A percentile compares a stretch with the other conserved stretches of the same genome.
These are phyloP conservation scores for Morone saxatilis DNA, from an alignment of 2,113 vertebrate species.

Conservation along the genomic window DNA sequence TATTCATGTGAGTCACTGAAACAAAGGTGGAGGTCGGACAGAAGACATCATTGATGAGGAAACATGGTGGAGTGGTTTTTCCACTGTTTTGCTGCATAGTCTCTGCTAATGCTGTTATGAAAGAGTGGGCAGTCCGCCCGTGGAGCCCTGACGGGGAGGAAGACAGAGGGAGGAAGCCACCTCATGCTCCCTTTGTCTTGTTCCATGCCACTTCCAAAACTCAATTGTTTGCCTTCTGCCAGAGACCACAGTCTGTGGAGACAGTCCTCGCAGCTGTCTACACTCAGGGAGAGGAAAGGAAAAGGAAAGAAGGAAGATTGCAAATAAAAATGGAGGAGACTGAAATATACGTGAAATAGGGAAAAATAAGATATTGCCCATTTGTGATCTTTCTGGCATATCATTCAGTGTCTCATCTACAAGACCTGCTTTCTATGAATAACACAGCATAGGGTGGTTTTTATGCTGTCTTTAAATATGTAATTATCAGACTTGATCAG, in stretches of 20 bases:
- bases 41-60: conserved; percentile 78
- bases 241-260: conserved; percentile 72
- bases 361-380: conserved; percentile 41
- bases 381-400: conserved; percentile 42
- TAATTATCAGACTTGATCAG: conserved; percentile 44
- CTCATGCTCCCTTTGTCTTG: conserved; percentile 69
- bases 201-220: conserved; percentile 79
- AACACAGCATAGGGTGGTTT: not conserved
- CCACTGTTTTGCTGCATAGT: conserved; percentile 64
- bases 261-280: conserved; percentile 63
- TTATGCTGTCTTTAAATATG: conserved; percentile 27
- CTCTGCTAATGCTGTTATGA: conserved; percentile 79
- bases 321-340: conserved; percentile 19
- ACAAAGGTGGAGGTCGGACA: conserved; percentile 73
- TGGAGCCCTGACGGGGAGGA: conserved; percentile 59
- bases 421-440: conserved; percentile 33
- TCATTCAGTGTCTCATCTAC: conserved; percentile 40
- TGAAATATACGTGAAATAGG: conserved; percentile 36
- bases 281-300: conserved; percentile 36
- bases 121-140: conserved; percentile 61
- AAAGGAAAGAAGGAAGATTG: conserved; percentile 26
- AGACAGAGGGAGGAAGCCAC: conserved; percentile 60
- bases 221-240: conserved; percentile 69
- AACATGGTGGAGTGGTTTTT: conserved; percentile 78
- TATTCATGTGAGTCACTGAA: conserved; percentile 74